Percentiles rank a stretch among this genome's conserved stretches.
These are phyloP conservation scores for Lepeophtheirus salmonis DNA, from an alignment of 1,140 invertebrate species.

Conservation along the genomic window DNA sequence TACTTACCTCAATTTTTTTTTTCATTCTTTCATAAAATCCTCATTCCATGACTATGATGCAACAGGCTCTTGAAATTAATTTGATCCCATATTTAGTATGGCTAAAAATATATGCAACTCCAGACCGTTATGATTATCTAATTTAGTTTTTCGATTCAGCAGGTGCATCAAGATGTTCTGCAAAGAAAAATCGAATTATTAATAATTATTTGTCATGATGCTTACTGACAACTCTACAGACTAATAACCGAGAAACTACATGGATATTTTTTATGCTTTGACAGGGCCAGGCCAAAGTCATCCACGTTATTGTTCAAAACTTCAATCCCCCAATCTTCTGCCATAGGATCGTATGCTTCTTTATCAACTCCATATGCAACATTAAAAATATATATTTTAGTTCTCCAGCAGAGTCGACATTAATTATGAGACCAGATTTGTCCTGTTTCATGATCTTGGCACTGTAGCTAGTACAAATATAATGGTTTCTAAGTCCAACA, in stretches of 20 bases:
- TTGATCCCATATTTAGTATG: too few relatives aligned
- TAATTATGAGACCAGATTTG: slow-evolving; percentile 13
- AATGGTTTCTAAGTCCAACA: slow-evolving; percentile 8
- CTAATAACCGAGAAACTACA: background rate
- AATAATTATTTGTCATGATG: too few relatives aligned
- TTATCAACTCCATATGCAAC: slow-evolving; percentile 14
- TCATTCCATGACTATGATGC: too few relatives aligned
- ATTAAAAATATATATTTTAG: slow-evolving; percentile 15
- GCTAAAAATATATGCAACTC: too few relatives aligned
- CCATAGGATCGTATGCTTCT: slow-evolving; percentile 12
- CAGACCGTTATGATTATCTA: too few relatives aligned
- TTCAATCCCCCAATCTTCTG: slow-evolving; percentile 15
- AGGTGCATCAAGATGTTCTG: background rate
- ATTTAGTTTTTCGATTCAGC: background rate
- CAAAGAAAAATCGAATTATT: background rate
- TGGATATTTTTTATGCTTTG: background rate
- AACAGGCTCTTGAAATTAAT: too few relatives aligned
- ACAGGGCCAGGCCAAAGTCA: slow-evolving; percentile 15
- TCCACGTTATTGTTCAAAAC: slow-evolving; percentile 8
- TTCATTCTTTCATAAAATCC: too few relatives aligned
- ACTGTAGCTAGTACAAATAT: slow-evolving; percentile 4
- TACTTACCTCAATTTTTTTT: too few relatives aligned
- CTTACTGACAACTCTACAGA: background rate
- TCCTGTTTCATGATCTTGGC: slow-evolving; percentile 10
- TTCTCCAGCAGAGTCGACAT: slow-evolving; percentile 5